Conservation (phyloP, 2,113 vertebrate genomes). For the Halcyon senegalensis region DNA sequence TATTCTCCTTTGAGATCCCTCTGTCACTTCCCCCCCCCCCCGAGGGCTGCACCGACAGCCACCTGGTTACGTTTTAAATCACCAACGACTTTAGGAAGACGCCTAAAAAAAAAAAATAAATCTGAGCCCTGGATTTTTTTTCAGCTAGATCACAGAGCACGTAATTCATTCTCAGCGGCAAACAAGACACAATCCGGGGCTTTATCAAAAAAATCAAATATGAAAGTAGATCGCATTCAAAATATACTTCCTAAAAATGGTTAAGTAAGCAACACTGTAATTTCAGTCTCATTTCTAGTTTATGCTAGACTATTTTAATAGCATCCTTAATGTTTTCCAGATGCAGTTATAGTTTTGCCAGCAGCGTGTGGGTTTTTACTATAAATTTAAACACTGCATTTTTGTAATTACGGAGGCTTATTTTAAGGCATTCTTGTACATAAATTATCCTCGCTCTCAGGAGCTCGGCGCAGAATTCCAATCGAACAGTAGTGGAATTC, state of each 20-base stretch:
- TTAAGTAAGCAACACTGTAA: conserved; percentile 59
- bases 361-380: conserved; percentile 87
- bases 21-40: neutral
- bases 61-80: neutral
- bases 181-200: neutral
- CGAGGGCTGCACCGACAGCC: neutral
- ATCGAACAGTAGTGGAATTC: conserved; percentile 38
- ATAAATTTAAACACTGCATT: conserved; percentile 94
- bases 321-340: conserved; percentile 85
- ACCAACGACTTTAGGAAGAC: neutral
- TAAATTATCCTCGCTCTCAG: conserved; percentile 66
- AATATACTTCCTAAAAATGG: conserved; percentile 41
- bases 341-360: conserved; percentile 81
- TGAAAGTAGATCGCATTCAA: neutral
- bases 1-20: neutral
- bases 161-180: neutral
- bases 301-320: conserved; percentile 72
- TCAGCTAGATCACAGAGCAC: neutral
- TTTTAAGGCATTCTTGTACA: conserved; percentile 79
- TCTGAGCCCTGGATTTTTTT: neutral
- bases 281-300: conserved; percentile 55
- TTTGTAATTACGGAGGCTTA: conserved; percentile 86
- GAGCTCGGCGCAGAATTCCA: conserved; percentile 51
- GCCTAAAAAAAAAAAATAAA: neutral
- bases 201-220: neutral